Base-by-base conservation (phyloP, 92 coral and sea anemone species). In the Palythoa grandiflora region DNA sequence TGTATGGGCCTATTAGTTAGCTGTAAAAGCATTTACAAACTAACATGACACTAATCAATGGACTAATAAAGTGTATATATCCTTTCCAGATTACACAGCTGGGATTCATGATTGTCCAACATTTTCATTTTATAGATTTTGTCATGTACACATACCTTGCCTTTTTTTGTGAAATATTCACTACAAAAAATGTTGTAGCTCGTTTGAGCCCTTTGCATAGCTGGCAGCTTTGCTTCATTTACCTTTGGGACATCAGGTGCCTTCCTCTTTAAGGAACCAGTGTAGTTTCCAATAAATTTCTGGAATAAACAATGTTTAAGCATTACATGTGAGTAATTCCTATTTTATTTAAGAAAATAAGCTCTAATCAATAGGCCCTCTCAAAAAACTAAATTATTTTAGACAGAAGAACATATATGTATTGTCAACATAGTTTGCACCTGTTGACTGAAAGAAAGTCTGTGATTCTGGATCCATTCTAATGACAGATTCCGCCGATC, bases 221-320 rank as follows among this genome's bases (percentile, higher is more conserved):
- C 39, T 68, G 73, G 73, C 39, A 68, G 38, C 44, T 68, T 68
- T 68, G 44, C 38, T 68, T 68, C 44, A 9, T 68, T 11, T 28
- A 21, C 39, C 38, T 37, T 68, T 7, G 40, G 38, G 44, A 5
- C 40, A 35, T 71, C 75, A 35, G 47, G 47, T 71, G 75, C 75
- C 47, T 71, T 71, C 16, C 75, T 37, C 47, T 71, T 71, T 71
- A 71, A 15, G 28, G 75, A 71, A 9, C 50, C 75, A 12, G 75
- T 36, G 47, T 71, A 71, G 44, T 71, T 71, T 71, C 75, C 75
- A 71, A 71, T 71, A 37, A 37, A 71, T 71, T 71, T 71, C 75
- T 71, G 75, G 47, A 71, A 71, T 68, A 37, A 68, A 68, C 74
- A 68, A 35, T 68, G 28, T 57, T 57, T 57, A 57, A 57, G 65